Conservation (phyloP, 2,113 vertebrate genomes). For the Myotis lucifugus region DNA sequence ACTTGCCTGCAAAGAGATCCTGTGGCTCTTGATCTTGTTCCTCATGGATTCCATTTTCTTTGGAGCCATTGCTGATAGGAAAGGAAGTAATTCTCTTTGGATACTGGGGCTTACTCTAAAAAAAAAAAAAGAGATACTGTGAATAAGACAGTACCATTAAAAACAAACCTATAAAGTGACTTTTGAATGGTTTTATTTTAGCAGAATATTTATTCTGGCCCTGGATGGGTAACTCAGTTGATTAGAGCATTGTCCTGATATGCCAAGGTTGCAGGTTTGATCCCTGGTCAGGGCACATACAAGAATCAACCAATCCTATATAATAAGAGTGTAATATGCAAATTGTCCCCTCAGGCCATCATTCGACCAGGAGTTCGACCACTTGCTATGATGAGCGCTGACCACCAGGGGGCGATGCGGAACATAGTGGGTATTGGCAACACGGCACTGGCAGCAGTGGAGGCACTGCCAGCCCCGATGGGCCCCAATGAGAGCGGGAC, state of each 20-base stretch:
- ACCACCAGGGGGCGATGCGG: too few species aligned
- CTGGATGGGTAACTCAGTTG: not conserved
- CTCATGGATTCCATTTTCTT: constrained; percentile 90
- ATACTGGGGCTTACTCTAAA: constrained; percentile 79
- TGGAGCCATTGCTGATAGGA: constrained; percentile 81
- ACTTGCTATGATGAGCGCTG: too few species aligned
- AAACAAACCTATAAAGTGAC: not conserved
- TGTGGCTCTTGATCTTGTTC: constrained; percentile 91
- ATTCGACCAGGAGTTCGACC: too few species aligned
- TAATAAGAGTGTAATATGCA: too few species aligned
- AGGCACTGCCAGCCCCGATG: too few species aligned
- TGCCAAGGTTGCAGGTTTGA: not conserved
- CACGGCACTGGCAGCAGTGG: too few species aligned
- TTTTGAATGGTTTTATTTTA: not conserved
- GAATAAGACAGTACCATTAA: constrained; percentile 18
- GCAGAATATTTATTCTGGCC: not conserved
- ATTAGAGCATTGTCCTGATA: not conserved
- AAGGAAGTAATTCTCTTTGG: constrained; percentile 72
- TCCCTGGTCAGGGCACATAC: not conserved
- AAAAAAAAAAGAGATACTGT: constrained; percentile 23
- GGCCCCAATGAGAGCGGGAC: too few species aligned
- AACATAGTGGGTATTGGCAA: too few species aligned
- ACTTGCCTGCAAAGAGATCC: constrained; percentile 94
- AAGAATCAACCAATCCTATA: not conserved
- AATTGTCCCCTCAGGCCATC: too few species aligned